Conservation (phyloP, 2,888 invertebrate species). For the Hirtodrosophila cameraria region DNA sequence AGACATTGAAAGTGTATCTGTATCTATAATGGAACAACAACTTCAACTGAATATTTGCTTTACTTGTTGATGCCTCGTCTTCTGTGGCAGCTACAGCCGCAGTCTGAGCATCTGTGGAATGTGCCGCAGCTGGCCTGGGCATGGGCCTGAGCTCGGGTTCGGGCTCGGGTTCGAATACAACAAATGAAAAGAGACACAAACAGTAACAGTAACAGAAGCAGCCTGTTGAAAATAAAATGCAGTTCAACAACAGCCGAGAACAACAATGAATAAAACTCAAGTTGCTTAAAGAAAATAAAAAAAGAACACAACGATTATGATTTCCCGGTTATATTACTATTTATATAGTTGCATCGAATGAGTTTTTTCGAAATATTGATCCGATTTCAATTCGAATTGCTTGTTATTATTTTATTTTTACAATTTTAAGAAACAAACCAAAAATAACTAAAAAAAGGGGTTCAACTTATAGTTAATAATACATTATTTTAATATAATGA, state of each 20-base stretch:
- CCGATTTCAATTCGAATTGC: too few species aligned
- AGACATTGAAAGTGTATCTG: neutral
- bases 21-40: conserved; percentile 8
- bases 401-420: too few species aligned
- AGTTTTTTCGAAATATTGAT: too few species aligned
- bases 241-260: conserved; percentile 13
- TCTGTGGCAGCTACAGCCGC: neutral
- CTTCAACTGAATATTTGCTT: conserved; percentile 18
- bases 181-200: conserved; percentile 11
- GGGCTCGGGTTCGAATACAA: too few species aligned
- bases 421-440: too few species aligned
- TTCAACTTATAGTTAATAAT: too few species aligned
- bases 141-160: too few species aligned
- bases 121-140: conserved; percentile 11
- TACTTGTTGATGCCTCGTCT: conserved; percentile 7
- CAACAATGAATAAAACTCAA: conserved; percentile 14
- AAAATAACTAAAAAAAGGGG: too few species aligned
- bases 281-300: too few species aligned
- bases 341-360: too few species aligned
- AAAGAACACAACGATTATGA: conserved; percentile 13
- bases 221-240: conserved; percentile 48
- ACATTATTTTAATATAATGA: too few species aligned
- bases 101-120: conserved; percentile 43
- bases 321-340: conserved; percentile 12
- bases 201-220: conserved; percentile 26